Conservation (phyloP, 2,113 vertebrate species). For the Sisor rabdophorus region DNA sequence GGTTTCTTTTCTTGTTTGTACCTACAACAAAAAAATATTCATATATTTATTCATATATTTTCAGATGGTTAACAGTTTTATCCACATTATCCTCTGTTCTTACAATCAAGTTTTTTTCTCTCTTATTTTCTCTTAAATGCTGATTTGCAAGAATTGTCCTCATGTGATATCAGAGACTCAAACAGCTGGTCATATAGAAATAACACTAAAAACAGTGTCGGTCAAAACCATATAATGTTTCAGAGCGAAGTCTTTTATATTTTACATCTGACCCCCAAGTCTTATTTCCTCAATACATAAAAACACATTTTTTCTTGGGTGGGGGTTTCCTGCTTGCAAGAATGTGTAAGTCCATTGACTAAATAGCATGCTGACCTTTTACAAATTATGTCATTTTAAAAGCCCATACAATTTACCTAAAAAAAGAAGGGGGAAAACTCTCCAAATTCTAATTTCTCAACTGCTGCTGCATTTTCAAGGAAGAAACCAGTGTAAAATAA, state of each 20-base stretch:
- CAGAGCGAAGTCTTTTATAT: neutral
- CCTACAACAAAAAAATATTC: conserved; percentile 61
- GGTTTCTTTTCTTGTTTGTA: conserved; percentile 82
- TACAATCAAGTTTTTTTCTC: neutral
- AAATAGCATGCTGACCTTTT: conserved; percentile 59
- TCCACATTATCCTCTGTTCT: no score
- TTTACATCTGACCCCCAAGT: neutral
- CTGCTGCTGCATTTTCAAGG: neutral
- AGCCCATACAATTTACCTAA: conserved; percentile 24
- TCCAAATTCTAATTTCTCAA: conserved; percentile 4
- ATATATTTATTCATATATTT: no score
- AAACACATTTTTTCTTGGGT: neutral
- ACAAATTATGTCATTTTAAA: conserved; percentile 55
- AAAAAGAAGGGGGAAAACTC: neutral
- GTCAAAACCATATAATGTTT: neutral
- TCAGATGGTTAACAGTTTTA: no score
- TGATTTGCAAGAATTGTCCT: neutral
- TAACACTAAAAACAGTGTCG: neutral
- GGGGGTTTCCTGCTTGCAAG: conserved; percentile 19
- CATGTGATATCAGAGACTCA: neutral
- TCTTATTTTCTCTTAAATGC: neutral
- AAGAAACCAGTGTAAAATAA: conserved; percentile 18
- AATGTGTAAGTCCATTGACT: conserved; percentile 41
- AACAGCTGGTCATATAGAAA: neutral
- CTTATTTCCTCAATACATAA: neutral